Conservation (phyloP, 2,888 invertebrate genomes). For the Eilema depressum region DNA sequence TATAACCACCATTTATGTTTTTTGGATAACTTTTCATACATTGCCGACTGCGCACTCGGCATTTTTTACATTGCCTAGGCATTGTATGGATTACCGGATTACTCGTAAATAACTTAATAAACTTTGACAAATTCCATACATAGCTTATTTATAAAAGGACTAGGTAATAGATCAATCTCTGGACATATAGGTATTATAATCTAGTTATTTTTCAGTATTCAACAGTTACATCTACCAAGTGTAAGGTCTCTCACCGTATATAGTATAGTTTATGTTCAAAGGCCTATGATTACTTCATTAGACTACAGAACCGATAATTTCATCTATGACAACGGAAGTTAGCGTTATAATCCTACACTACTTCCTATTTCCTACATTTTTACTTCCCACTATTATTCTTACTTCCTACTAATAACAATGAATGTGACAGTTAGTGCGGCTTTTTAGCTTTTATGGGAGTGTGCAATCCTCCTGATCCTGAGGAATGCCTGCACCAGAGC, state of each 20-base stretch:
- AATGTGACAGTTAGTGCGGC: not conserved
- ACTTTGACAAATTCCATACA: too few relatives aligned
- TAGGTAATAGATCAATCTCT: too few relatives aligned
- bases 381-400: not conserved
- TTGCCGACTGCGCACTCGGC: too few relatives aligned
- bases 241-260: not conserved
- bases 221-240: too few relatives aligned
- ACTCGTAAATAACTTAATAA: too few relatives aligned
- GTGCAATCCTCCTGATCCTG: not conserved
- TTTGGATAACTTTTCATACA: too few relatives aligned
- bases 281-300: not conserved
- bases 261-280: not conserved
- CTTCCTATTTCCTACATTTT: not conserved
- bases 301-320: not conserved
- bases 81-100: too few relatives aligned
- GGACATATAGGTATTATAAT: too few relatives aligned
- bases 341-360: not conserved
- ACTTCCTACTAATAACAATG: not conserved
- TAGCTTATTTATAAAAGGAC: too few relatives aligned
- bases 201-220: too few relatives aligned
- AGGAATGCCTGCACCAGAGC: not conserved
- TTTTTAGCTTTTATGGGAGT: not conserved
- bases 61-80: too few relatives aligned
- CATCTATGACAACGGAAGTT: not conserved
- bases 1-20: too few relatives aligned